phyloP scores from a whole-genome alignment of 2,113 vertebrate species.

The Kryptolebias marmoratus region DNA sequence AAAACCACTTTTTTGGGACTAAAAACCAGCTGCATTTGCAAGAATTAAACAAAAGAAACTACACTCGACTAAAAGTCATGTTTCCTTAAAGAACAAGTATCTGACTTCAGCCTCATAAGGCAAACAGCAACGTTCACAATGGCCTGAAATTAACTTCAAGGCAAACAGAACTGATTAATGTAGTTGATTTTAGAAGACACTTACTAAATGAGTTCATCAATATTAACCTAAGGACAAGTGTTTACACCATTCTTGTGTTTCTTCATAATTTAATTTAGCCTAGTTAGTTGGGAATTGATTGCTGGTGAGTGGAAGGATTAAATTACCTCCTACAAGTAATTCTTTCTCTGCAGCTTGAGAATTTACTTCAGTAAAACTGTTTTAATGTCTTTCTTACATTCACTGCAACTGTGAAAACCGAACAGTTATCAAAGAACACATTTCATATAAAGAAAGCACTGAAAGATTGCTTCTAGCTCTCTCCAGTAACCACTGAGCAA shows the following conservation, averaged over 20 bases:
- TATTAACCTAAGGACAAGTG: slow-evolving; percentile 20
- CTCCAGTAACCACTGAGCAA: too few relatives aligned
- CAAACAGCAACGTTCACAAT: slow-evolving; percentile 15
- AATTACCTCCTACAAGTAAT: not conserved
- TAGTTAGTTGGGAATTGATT: slow-evolving; percentile 31
- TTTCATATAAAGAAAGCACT: not conserved
- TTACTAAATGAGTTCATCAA: slow-evolving; percentile 20
- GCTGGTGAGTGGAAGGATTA: slow-evolving; percentile 19
- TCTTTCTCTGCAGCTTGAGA: not conserved
- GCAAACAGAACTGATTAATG: slow-evolving; percentile 36
- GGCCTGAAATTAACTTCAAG: slow-evolving; percentile 7
- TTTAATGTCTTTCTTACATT: not conserved
- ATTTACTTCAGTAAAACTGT: not conserved
- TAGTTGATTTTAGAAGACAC: slow-evolving; percentile 1
- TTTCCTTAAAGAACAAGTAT: slow-evolving; percentile 7
- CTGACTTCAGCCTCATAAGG: slow-evolving; percentile 8
- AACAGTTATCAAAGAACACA: not conserved
- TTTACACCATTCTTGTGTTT: slow-evolving; percentile 13
- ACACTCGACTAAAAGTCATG: slow-evolving; percentile 2
- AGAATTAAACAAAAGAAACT: too few relatives aligned
- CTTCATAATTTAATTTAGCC: slow-evolving; percentile 24
- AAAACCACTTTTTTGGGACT: too few relatives aligned
- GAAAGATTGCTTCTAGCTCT: too few relatives aligned
- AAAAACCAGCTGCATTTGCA: too few relatives aligned
- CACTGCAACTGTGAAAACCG: not conserved